A percentile compares a stretch with the other conserved stretches of the same genome.
Conservation (phyloP, 2,888 invertebrate species). For the Acronicta alni region DNA sequence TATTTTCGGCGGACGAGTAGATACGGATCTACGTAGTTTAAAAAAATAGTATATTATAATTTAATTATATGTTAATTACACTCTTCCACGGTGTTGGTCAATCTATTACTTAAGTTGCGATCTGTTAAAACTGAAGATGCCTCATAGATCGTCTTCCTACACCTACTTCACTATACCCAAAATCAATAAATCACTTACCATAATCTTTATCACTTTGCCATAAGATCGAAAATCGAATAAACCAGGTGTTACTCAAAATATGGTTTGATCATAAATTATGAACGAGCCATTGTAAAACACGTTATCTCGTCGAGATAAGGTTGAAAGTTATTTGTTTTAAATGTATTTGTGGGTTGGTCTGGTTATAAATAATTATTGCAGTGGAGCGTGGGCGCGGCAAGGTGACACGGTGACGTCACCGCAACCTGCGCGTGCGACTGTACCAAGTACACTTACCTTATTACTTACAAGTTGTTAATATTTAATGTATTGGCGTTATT, state of each 20-base stretch:
- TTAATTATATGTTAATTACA: constrained; percentile 9
- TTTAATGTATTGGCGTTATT: constrained; percentile 41
- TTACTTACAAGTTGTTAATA: constrained; percentile 47
- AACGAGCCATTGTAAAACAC: constrained; percentile 14
- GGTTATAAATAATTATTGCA: constrained; percentile 58
- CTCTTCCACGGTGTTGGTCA: constrained; percentile 35
- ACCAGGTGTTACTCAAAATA: constrained; percentile 7
- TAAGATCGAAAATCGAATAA: constrained; percentile 35
- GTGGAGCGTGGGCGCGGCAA: constrained; percentile 66
- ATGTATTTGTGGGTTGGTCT: constrained; percentile 28
- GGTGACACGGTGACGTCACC: constrained; percentile 74
- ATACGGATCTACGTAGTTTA: too few species aligned
- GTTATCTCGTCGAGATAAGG: constrained; percentile 41
- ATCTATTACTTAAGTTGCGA: constrained; percentile 37
- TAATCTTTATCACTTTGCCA: constrained; percentile 1
- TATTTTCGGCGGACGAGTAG: too few species aligned
- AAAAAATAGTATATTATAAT: too few species aligned
- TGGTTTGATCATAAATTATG: constrained; percentile 37
- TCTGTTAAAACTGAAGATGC: constrained; percentile 45
- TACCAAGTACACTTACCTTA: constrained; percentile 17
- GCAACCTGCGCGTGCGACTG: constrained; percentile 56
- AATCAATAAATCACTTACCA: constrained; percentile 1
- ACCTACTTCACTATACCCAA: constrained; percentile 30
- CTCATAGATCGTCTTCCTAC: constrained; percentile 54
- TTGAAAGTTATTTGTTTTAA: constrained; percentile 34